Percentiles rank a stretch among this genome's conserved stretches.
Conservation (phyloP, 2,797 vertebrate genomes). For the Ceryle rudis region DNA sequence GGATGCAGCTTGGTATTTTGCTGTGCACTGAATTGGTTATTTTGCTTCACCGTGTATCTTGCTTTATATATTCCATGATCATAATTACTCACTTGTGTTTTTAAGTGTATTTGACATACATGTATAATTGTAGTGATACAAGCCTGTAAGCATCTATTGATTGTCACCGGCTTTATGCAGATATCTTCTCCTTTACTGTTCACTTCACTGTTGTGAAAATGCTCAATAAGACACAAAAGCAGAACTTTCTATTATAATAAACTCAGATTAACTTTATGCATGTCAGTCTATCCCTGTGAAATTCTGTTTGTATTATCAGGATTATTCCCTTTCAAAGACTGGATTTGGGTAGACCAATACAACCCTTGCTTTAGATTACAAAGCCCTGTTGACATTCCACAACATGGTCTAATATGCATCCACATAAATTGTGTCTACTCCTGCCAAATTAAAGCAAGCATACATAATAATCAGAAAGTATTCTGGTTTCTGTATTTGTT, state of each 20-base stretch:
- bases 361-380: background rate
- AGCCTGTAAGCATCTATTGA: background rate
- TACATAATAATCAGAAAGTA: background rate
- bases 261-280: background rate
- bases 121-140: background rate
- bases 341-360: background rate
- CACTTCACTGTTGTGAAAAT: background rate
- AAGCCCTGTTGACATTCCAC: background rate
- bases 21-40: background rate
- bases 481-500: background rate
- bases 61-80: background rate
- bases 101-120: background rate
- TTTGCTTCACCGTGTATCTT: background rate
- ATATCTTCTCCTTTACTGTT: background rate
- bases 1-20: background rate
- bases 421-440: background rate
- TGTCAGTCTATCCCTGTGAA: background rate
- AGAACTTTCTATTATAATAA: background rate
- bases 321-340: background rate
- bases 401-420: background rate
- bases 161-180: background rate
- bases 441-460: background rate
- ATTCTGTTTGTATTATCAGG: background rate
- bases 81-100: background rate
- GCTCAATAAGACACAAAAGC: background rate